Percentiles rank a stretch among this genome's conserved stretches.
Evolutionary conservation across 2,113 vertebrate genomes (phyloP).

Genomic region (Mustela lutreola): DNA sequence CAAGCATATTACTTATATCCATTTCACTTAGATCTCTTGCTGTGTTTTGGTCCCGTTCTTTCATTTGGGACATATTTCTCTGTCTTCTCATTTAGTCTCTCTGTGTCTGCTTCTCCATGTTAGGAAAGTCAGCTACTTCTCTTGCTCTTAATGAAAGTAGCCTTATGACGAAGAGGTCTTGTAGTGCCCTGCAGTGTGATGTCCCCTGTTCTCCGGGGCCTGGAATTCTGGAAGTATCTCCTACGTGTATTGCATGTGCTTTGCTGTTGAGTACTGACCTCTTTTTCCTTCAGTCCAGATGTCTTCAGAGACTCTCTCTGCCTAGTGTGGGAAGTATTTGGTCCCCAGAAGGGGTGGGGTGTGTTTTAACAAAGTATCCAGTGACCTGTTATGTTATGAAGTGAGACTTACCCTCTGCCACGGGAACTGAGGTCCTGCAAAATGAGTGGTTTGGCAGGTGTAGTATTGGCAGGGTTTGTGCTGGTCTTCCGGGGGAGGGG

Average conservation of each 20-base stretch:
- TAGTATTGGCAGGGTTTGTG: neutral
- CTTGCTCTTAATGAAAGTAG: neutral
- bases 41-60: neutral
- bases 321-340: neutral
- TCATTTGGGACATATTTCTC: neutral
- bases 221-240: neutral
- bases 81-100: neutral
- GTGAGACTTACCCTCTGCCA: neutral
- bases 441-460: neutral
- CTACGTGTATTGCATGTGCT: neutral
- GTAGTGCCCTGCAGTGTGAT: neutral
- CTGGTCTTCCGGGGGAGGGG: neutral
- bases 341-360: neutral
- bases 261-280: neutral
- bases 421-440: neutral
- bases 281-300: neutral
- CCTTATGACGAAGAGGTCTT: neutral
- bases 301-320: neutral
- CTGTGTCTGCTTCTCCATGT: neutral
- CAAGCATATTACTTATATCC: neutral
- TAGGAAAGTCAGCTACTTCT: neutral
- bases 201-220: neutral
- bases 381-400: neutral
- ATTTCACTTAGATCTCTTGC: neutral
- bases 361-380: neutral